Evolutionary conservation across 2,113 vertebrate genomes (phyloP).

Genomic region (Vanacampus margaritifer): DNA sequence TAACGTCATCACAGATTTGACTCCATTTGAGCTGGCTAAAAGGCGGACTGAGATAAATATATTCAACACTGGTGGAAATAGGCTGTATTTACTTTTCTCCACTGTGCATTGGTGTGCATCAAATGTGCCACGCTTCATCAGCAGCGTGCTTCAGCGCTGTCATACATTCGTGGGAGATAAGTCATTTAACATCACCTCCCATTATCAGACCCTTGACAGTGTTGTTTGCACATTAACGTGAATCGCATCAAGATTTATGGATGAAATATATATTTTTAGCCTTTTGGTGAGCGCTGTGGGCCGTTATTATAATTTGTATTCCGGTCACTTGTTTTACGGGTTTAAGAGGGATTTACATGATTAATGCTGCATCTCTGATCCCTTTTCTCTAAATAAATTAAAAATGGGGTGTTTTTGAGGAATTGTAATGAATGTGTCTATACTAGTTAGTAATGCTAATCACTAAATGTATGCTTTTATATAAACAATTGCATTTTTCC

Average conservation of each 20-base stretch:
- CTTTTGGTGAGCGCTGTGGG: not conserved
- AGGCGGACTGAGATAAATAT: slow-evolving; percentile 58
- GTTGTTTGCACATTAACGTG: slow-evolving; percentile 66
- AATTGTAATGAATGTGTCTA: not conserved
- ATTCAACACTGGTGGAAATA: slow-evolving; percentile 55
- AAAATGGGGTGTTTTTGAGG: not conserved
- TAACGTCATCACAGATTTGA: slow-evolving; percentile 48
- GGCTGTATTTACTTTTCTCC: slow-evolving; percentile 65
- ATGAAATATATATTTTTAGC: not conserved
- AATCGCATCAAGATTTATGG: slow-evolving; percentile 10
- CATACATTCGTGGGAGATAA: slow-evolving; percentile 61
- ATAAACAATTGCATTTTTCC: not conserved
- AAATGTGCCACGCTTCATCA: slow-evolving; percentile 60
- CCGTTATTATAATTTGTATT: slow-evolving; percentile 54
- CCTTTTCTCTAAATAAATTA: slow-evolving; percentile 29
- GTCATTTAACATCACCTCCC: slow-evolving; percentile 60
- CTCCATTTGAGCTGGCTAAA: slow-evolving; percentile 54
- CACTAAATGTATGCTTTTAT: not conserved
- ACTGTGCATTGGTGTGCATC: slow-evolving; percentile 63
- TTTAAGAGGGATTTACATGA: slow-evolving; percentile 53
- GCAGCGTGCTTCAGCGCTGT: slow-evolving; percentile 45
- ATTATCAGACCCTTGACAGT: slow-evolving; percentile 57
- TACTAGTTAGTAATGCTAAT: not conserved
- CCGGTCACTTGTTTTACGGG: slow-evolving; percentile 45
- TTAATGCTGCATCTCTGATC: slow-evolving; percentile 49